A percentile compares a stretch with the other conserved stretches of the same genome.
These are phyloP conservation scores for Nephrotoma guestfalica DNA, from an alignment of 2,888 invertebrate species.

Conservation along the genomic window DNA sequence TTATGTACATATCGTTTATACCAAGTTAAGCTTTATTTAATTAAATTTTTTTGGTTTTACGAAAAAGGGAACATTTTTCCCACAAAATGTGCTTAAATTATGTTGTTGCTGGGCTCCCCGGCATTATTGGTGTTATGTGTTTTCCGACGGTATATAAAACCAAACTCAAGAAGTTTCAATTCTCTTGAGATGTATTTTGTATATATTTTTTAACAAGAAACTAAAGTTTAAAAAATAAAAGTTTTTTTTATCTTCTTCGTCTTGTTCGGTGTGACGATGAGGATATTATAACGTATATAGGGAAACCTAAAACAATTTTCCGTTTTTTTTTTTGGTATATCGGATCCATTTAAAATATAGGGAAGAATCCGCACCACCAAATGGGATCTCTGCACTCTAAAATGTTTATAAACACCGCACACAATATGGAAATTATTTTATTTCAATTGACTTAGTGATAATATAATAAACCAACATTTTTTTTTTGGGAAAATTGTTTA, in stretches of 20 bases:
- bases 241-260: background rate
- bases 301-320: background rate
- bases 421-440: background rate
- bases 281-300: background rate
- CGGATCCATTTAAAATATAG: background rate
- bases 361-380: background rate
- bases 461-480: background rate
- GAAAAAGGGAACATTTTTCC: background rate
- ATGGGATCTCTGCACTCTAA: background rate
- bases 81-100: background rate
- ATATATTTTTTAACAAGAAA: background rate
- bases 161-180: background rate
- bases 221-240: background rate
- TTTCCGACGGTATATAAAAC: background rate
- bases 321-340: background rate
- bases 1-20: background rate
- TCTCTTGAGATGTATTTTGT: background rate
- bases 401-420: background rate
- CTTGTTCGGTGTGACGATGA: background rate
- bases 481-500: background rate
- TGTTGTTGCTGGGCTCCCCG: background rate
- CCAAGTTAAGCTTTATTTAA: background rate
- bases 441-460: background rate
- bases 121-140: background rate
- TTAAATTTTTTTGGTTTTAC: background rate